A percentile compares a stretch with the other conserved stretches of the same genome.
Conservation (phyloP, 2,797 vertebrate genomes). For the Acanthurus leucopareius region DNA sequence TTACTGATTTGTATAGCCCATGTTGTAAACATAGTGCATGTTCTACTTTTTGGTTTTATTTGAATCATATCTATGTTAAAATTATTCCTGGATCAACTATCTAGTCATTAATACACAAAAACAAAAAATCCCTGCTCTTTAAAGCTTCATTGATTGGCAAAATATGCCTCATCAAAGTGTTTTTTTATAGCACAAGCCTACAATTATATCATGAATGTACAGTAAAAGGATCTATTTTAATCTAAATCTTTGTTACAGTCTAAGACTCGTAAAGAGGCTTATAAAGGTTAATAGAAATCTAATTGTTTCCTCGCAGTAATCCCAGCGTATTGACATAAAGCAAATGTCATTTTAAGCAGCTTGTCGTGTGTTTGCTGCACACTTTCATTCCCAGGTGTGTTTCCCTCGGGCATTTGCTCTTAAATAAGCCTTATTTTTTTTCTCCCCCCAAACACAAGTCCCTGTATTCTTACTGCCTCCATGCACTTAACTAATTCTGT, state of each 20-base stretch:
- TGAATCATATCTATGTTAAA: neutral
- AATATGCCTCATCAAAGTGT: neutral
- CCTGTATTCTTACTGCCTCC: conserved; percentile 52
- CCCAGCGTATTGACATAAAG: conserved; percentile 13
- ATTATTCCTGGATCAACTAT: neutral
- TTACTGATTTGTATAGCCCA: too few relatives aligned
- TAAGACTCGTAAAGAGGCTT: neutral
- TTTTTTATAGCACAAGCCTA: neutral
- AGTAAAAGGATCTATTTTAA: neutral
- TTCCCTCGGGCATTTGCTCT: conserved; percentile 38
- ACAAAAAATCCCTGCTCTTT: neutral
- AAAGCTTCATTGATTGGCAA: neutral
- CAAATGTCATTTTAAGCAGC: conserved; percentile 52
- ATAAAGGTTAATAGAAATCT: conserved; percentile 24
- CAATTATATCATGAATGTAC: neutral
- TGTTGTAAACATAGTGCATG: neutral
- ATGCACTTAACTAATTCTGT: conserved; percentile 68
- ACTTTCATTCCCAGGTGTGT: conserved; percentile 75
- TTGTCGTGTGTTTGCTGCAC: conserved; percentile 52
- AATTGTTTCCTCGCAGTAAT: conserved; percentile 45
- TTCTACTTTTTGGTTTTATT: neutral
- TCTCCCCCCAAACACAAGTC: conserved; percentile 37
- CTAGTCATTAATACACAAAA: neutral
- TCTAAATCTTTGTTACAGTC: neutral
- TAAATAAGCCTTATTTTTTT: conserved; percentile 63